Evolutionary conservation across 2,113 vertebrate species (phyloP).

Genomic region (Nycticebus coucang): DNA sequence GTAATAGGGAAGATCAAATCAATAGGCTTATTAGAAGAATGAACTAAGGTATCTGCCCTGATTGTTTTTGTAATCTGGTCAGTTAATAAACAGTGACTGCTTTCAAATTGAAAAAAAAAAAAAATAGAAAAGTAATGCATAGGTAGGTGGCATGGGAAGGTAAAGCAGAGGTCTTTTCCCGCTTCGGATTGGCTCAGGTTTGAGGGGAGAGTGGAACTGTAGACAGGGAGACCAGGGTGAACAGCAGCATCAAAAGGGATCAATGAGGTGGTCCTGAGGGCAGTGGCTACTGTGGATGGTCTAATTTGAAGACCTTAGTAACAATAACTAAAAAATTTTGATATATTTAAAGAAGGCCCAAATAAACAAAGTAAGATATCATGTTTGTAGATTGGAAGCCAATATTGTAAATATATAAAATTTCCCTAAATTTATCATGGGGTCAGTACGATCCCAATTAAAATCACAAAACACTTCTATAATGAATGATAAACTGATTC

Average conservation of each 20-base stretch:
- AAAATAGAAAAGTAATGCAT: background rate
- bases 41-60: too few relatives aligned
- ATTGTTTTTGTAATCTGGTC: too few relatives aligned
- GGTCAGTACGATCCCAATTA: background rate
- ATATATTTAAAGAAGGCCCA: background rate
- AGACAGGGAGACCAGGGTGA: background rate
- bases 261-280: background rate
- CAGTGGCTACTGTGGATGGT: background rate
- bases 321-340: background rate
- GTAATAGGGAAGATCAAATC: too few relatives aligned
- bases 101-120: too few relatives aligned
- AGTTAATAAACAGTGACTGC: too few relatives aligned
- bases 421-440: background rate
- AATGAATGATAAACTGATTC: background rate
- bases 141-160: background rate
- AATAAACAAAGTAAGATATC: background rate
- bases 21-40: too few relatives aligned
- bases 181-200: background rate
- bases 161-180: background rate
- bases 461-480: slow-evolving; percentile 12
- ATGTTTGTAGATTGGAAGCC: background rate
- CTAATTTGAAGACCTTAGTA: background rate
- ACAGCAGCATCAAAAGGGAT: background rate
- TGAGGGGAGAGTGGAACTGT: background rate
- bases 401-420: slow-evolving; percentile 1